These are phyloP conservation scores for Yponomeuta cagnagella DNA, from an alignment of 2,888 invertebrate genomes.

Conservation along the genomic window DNA sequence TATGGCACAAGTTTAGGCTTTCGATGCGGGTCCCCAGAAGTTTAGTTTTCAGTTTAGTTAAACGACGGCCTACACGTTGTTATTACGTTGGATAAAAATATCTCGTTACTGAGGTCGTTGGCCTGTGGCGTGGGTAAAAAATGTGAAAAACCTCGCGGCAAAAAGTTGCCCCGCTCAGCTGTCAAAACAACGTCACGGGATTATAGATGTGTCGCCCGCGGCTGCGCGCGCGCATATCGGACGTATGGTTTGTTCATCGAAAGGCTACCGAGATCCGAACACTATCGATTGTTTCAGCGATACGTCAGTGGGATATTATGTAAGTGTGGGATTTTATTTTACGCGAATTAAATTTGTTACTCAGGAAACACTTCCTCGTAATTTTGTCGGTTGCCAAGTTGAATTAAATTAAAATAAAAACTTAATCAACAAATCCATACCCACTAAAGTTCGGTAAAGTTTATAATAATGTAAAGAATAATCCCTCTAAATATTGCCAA, in stretches of 20 bases:
- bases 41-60: slow-evolving; percentile 59
- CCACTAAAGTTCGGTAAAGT: too few relatives aligned
- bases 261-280: background rate
- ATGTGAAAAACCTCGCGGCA: slow-evolving; percentile 42
- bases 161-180: slow-evolving; percentile 46
- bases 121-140: slow-evolving; percentile 35
- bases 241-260: slow-evolving; percentile 19
- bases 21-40: slow-evolving; percentile 43
- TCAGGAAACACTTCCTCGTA: too few relatives aligned
- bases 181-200: slow-evolving; percentile 71
- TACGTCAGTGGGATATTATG: background rate
- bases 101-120: slow-evolving; percentile 52
- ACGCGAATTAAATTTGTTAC: too few relatives aligned
- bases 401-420: too few relatives aligned
- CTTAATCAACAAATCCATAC: too few relatives aligned
- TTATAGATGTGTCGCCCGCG: slow-evolving; percentile 65
- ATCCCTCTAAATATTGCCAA: too few relatives aligned
- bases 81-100: slow-evolving; percentile 61
- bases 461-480: too few relatives aligned
- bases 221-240: slow-evolving; percentile 31
- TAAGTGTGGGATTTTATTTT: background rate
- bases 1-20: slow-evolving; percentile 53
- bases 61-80: slow-evolving; percentile 56
- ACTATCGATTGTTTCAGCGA: background rate
- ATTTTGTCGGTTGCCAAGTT: too few relatives aligned